Conservation (phyloP, 2,888 invertebrate species). For the Labia minor region DNA sequence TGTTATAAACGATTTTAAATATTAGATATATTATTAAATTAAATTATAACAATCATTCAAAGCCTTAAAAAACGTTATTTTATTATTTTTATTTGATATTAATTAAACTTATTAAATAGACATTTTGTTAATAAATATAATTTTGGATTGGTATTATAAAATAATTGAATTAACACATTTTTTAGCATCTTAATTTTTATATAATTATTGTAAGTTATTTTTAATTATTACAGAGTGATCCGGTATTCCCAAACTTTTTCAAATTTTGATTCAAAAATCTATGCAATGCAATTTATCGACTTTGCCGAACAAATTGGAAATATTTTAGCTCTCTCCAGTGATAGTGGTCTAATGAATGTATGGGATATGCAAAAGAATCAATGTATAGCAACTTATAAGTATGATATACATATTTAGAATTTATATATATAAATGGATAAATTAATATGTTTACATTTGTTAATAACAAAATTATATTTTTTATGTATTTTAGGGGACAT, state of each 20-base stretch:
- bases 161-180: too few relatives aligned
- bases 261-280: neutral
- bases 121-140: too few relatives aligned
- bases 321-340: neutral
- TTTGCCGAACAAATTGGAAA: neutral
- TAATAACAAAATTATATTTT: too few relatives aligned
- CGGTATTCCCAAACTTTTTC: neutral
- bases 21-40: too few relatives aligned
- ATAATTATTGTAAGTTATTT: neutral
- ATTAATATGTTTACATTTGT: too few relatives aligned
- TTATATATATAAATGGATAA: too few relatives aligned
- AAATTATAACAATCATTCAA: too few relatives aligned
- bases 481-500: constrained; percentile 52
- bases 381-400: neutral
- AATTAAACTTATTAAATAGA: too few relatives aligned
- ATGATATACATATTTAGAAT: neutral
- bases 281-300: neutral
- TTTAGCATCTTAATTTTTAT: neutral
- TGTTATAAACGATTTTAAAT: too few relatives aligned
- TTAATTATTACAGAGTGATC: neutral
- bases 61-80: too few relatives aligned
- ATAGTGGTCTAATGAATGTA: neutral
- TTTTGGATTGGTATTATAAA: too few relatives aligned
- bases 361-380: neutral
- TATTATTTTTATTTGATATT: too few relatives aligned